Conservation (phyloP, 2,888 invertebrate genomes). For the Theristus sp. region DNA sequence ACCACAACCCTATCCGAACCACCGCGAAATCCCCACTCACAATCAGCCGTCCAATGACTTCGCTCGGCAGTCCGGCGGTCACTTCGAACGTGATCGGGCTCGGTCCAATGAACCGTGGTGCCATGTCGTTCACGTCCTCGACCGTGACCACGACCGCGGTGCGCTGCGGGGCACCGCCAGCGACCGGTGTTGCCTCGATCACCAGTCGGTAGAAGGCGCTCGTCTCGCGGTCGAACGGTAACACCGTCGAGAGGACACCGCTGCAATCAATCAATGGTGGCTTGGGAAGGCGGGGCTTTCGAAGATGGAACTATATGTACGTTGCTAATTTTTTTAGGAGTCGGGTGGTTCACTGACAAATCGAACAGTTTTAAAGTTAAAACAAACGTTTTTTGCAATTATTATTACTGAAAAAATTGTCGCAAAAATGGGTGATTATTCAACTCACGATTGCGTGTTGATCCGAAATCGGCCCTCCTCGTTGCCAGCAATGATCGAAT, state of each 20-base stretch:
- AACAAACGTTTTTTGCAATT: too few species aligned
- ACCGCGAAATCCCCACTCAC: background rate
- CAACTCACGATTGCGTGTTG: conserved; percentile 2
- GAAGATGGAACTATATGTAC: background rate
- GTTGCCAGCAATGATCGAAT: conserved; percentile 4
- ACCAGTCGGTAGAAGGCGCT: conserved; percentile 64
- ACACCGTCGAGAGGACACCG: conserved; percentile 72
- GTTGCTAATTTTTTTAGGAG: background rate
- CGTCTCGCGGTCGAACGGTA: conserved; percentile 66
- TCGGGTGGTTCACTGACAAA: too few species aligned
- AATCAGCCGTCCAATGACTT: background rate
- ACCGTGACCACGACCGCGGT: conserved; percentile 64
- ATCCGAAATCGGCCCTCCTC: conserved; percentile 4
- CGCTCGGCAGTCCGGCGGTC: conserved; percentile 7
- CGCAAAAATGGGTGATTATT: background rate
- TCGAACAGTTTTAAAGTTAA: too few species aligned
- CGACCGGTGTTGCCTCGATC: conserved; percentile 60
- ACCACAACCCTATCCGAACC: too few species aligned
- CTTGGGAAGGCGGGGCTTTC: too few species aligned
- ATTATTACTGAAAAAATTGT: too few species aligned
- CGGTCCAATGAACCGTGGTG: conserved; percentile 65
- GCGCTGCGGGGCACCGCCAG: conserved; percentile 14
- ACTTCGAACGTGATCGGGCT: conserved; percentile 21
- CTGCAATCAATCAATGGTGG: conserved; percentile 36
- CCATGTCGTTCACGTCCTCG: conserved; percentile 86